These are phyloP conservation scores for Hylomyscus alleni DNA, from an alignment of 2,797 vertebrate genomes.

Conservation along the genomic window DNA sequence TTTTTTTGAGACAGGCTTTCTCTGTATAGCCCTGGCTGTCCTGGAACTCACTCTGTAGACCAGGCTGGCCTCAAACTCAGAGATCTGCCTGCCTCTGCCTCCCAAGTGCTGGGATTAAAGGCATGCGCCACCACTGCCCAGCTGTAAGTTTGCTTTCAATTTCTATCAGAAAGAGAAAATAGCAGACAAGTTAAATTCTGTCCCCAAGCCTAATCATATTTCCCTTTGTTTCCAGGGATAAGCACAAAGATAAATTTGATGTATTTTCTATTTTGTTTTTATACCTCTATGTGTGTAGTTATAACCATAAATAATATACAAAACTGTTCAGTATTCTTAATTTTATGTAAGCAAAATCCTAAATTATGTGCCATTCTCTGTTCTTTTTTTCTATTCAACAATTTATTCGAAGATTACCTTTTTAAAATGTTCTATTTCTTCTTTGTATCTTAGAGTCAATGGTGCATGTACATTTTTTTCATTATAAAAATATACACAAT, in stretches of 20 bases:
- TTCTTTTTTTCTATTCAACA: slow-evolving; percentile 25
- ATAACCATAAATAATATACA: not conserved
- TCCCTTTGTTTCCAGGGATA: slow-evolving; percentile 41
- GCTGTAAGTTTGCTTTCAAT: slow-evolving; percentile 33
- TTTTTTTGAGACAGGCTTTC: too few relatives aligned
- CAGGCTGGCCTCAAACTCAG: too few relatives aligned
- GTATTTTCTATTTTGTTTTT: slow-evolving; percentile 56
- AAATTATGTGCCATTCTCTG: slow-evolving; percentile 50
- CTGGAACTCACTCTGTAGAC: too few relatives aligned
- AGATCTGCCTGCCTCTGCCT: too few relatives aligned
- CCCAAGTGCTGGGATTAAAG: too few relatives aligned
- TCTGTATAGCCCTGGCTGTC: too few relatives aligned
- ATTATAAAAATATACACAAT: slow-evolving; percentile 65
- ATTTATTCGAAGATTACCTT: slow-evolving; percentile 50
- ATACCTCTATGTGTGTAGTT: slow-evolving; percentile 1
- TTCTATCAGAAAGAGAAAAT: slow-evolving; percentile 46
- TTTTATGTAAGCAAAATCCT: slow-evolving; percentile 55
- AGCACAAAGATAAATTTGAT: slow-evolving; percentile 62
- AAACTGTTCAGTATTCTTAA: slow-evolving; percentile 47
- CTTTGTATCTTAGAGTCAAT: slow-evolving; percentile 9
- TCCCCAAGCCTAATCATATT: not conserved
- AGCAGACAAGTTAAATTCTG: slow-evolving; percentile 63
- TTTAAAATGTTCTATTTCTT: not conserved
- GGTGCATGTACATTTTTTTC: slow-evolving; percentile 52
- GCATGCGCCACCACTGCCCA: too few relatives aligned